Evolutionary conservation across 2,113 vertebrate species (phyloP).

Genomic region (Coregonus clupeaformis): DNA sequence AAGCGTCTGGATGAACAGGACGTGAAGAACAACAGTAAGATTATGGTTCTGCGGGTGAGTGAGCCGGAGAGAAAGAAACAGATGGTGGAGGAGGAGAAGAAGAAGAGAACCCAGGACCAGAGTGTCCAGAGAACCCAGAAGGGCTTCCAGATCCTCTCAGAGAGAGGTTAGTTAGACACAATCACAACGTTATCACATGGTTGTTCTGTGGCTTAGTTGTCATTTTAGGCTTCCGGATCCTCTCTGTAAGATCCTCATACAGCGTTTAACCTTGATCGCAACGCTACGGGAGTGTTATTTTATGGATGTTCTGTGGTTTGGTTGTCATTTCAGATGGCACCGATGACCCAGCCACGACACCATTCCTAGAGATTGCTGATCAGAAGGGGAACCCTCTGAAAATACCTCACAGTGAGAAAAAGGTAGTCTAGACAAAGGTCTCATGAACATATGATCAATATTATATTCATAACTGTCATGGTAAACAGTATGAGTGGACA

Average conservation of each 20-base stretch:
- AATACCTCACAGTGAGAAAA: slow-evolving; percentile 84
- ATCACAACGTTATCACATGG: too few species aligned
- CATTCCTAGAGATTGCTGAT: slow-evolving; percentile 92
- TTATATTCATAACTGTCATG: too few species aligned
- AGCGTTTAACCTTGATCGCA: background rate
- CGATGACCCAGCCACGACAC: slow-evolving; percentile 77
- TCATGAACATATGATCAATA: too few species aligned
- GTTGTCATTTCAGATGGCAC: slow-evolving; percentile 73
- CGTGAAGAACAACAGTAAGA: slow-evolving; percentile 86
- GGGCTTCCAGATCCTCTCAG: slow-evolving; percentile 89
- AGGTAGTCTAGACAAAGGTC: slow-evolving; percentile 63
- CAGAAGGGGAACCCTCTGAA: slow-evolving; percentile 89
- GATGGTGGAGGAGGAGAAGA: slow-evolving; percentile 73
- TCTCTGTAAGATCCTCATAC: too few species aligned
- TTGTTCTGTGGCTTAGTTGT: background rate
- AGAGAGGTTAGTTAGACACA: slow-evolving; percentile 75
- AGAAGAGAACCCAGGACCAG: slow-evolving; percentile 71
- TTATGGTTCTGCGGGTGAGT: slow-evolving; percentile 87
- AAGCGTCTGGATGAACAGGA: slow-evolving; percentile 83
- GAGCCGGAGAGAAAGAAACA: slow-evolving; percentile 75
- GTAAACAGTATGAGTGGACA: too few species aligned
- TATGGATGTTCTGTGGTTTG: background rate
- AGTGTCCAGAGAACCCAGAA: slow-evolving; percentile 84
- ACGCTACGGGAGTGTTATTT: background rate
- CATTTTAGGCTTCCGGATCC: too few species aligned